Percentiles rank a stretch among this genome's conserved stretches.
phyloP scores from a whole-genome alignment of 2,797 vertebrate genomes.

The Gila robusta region DNA sequence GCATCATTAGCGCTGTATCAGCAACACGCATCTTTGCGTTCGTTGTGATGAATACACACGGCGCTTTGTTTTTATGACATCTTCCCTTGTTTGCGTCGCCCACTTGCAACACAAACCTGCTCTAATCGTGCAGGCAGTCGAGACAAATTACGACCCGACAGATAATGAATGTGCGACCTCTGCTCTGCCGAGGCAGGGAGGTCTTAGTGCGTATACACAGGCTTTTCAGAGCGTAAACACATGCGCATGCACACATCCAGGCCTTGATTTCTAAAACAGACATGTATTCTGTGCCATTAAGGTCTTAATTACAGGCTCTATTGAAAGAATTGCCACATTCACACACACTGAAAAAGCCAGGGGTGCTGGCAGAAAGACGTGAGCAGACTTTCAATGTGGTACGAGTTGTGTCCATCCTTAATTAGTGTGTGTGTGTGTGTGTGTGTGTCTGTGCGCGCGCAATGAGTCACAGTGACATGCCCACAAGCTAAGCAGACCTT shows the following conservation, averaged over 20 bases:
- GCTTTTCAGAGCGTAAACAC: not conserved
- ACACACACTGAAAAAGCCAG: not conserved
- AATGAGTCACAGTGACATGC: constrained; percentile 5
- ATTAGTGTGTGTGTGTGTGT: constrained; percentile 24
- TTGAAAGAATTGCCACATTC: constrained; percentile 25
- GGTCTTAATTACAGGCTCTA: constrained; percentile 41
- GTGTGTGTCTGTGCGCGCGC: not conserved
- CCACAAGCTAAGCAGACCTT: constrained; percentile 35
- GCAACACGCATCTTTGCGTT: constrained; percentile 19
- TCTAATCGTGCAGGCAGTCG: constrained; percentile 18
- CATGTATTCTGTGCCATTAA: constrained; percentile 44
- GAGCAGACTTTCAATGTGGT: constrained; percentile 17
- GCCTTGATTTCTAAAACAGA: constrained; percentile 1
- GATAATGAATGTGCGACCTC: constrained; percentile 56
- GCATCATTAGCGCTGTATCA: constrained; percentile 37
- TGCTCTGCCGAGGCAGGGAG: not conserved
- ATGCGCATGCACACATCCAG: constrained; percentile 8
- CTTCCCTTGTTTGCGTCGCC: not conserved
- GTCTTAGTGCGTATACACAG: not conserved
- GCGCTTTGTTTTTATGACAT: constrained; percentile 22
- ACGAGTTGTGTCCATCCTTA: constrained; percentile 39
- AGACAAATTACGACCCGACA: constrained; percentile 41
- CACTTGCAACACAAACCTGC: constrained; percentile 9
- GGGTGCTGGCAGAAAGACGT: constrained; percentile 25
- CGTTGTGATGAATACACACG: constrained; percentile 22